Evolutionary conservation across 2,797 vertebrate genomes (phyloP).

Genomic region (Anguilla anguilla): DNA sequence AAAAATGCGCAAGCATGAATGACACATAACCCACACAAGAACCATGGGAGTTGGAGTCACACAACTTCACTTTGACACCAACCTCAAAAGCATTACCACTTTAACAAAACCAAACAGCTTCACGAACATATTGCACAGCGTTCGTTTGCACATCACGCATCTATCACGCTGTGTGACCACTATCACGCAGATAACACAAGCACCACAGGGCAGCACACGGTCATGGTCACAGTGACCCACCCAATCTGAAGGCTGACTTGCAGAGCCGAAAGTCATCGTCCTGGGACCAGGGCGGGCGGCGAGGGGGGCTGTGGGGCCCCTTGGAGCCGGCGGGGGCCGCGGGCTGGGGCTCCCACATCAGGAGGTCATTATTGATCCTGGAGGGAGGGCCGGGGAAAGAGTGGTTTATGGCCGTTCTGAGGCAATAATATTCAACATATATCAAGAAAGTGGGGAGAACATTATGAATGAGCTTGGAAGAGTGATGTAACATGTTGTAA

Average conservation of each 20-base stretch:
- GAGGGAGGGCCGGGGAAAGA: conserved; percentile 2
- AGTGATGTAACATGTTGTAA: neutral
- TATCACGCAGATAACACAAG: neutral
- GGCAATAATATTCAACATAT: neutral
- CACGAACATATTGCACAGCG: neutral
- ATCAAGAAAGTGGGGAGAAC: neutral
- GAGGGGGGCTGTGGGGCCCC: conserved; percentile 37
- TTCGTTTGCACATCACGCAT: neutral
- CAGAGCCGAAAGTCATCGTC: conserved; percentile 83
- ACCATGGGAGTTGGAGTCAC: neutral
- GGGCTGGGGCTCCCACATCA: conserved; percentile 87
- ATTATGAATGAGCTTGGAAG: neutral
- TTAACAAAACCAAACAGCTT: neutral
- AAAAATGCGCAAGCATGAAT: too few relatives aligned
- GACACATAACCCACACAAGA: neutral
- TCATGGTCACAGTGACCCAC: conserved; percentile 60
- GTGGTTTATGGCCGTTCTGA: neutral
- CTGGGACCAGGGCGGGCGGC: conserved; percentile 46
- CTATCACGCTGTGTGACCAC: too few relatives aligned
- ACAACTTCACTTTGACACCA: neutral
- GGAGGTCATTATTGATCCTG: conserved; percentile 91
- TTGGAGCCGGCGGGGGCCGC: conserved; percentile 59
- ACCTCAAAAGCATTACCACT: neutral
- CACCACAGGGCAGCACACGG: neutral
- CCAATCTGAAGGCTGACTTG: conserved; percentile 85